Percentiles rank a stretch among this genome's conserved stretches.
Conservation (phyloP, 2,888 invertebrate genomes). For the Melanostoma mellinum region DNA sequence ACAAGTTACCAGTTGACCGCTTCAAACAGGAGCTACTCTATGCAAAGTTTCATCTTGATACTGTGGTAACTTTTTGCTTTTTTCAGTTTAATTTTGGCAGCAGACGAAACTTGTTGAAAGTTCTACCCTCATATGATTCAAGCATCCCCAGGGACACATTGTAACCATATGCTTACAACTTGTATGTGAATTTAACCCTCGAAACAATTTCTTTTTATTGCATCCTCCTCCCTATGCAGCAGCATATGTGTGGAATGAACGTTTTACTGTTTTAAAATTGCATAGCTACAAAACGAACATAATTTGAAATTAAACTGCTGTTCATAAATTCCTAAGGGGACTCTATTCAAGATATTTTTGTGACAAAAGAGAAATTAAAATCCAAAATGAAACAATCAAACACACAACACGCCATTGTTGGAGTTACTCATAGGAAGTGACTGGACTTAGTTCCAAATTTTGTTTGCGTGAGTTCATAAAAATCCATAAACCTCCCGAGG, state of each 20-base stretch:
- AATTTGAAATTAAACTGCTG: too few species aligned
- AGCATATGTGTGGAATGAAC: not conserved
- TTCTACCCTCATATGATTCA: slow-evolving; percentile 35
- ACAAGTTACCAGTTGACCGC: slow-evolving; percentile 42
- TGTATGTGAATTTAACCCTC: slow-evolving; percentile 38
- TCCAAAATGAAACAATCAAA: too few species aligned
- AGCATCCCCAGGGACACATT: slow-evolving; percentile 43
- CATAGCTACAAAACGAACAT: too few species aligned
- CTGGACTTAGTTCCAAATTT: not conserved
- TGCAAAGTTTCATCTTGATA: slow-evolving; percentile 28
- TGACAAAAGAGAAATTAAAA: too few species aligned
- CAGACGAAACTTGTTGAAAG: slow-evolving; percentile 52
- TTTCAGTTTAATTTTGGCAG: not conserved
- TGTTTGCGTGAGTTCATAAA: slow-evolving; percentile 10
- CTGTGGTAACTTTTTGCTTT: not conserved
- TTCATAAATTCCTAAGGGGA: too few species aligned
- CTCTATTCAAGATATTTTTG: too few species aligned
- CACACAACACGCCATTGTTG: too few species aligned
- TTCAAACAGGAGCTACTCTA: slow-evolving; percentile 4
- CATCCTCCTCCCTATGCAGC: not conserved
- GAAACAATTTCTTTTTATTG: slow-evolving; percentile 20
- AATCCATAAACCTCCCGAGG: slow-evolving; percentile 43
- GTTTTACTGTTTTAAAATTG: slow-evolving; percentile 5
- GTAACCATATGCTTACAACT: slow-evolving; percentile 49
- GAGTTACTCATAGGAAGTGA: too few species aligned